Evolutionary conservation across 1,140 invertebrate genomes (phyloP).

Genomic region (Zaprionus taronus): DNA sequence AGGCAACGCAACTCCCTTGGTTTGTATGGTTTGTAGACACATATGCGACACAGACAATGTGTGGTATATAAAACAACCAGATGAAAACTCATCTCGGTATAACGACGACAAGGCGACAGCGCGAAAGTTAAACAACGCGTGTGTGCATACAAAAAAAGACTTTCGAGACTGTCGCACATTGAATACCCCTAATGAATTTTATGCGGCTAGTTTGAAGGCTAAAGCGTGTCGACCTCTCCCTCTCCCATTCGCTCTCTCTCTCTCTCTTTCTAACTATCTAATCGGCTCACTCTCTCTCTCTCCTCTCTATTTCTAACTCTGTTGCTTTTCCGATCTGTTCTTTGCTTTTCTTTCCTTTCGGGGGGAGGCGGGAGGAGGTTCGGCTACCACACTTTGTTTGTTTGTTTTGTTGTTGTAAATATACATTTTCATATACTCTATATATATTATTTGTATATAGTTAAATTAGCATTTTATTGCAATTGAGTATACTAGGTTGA

Average conservation of each 20-base stretch:
- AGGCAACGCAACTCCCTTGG: slow-evolving; percentile 5
- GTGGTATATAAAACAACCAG: slow-evolving; percentile 23
- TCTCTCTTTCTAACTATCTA: slow-evolving; percentile 6
- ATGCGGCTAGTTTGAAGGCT: slow-evolving; percentile 42
- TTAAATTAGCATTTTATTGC: slow-evolving; percentile 74
- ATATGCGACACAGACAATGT: slow-evolving; percentile 17
- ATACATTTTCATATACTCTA: slow-evolving; percentile 72
- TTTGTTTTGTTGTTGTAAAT: slow-evolving; percentile 60
- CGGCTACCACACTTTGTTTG: slow-evolving; percentile 31
- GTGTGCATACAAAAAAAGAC: slow-evolving; percentile 24
- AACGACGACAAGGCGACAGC: slow-evolving; percentile 23
- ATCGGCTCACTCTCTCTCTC: not conserved
- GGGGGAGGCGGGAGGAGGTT: not conserved
- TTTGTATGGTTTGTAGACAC: slow-evolving; percentile 15
- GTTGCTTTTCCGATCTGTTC: not conserved
- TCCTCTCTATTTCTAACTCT: not conserved
- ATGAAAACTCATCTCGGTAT: slow-evolving; percentile 27
- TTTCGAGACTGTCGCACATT: slow-evolving; percentile 26
- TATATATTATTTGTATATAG: slow-evolving; percentile 60
- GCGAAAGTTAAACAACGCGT: slow-evolving; percentile 22
- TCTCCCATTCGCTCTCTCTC: not conserved
- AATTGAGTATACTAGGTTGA: slow-evolving; percentile 81
- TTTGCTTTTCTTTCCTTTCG: not conserved
- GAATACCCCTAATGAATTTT: slow-evolving; percentile 39
- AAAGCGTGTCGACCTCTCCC: slow-evolving; percentile 26